Evolutionary conservation across 2,797 vertebrate genomes (phyloP).

Genomic region (Sebastes steindachneri): DNA sequence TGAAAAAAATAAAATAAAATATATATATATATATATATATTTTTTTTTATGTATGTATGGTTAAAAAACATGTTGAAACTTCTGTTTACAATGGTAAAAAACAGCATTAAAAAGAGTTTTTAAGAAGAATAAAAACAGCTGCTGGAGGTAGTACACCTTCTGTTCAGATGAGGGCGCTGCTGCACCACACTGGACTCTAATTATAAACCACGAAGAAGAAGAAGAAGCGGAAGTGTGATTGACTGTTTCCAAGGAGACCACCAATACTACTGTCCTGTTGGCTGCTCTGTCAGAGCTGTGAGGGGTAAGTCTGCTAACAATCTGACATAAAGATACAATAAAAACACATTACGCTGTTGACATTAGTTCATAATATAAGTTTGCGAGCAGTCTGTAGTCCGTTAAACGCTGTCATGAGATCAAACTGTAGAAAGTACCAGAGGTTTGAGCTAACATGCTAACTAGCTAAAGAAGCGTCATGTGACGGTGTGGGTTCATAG

Average conservation of each 20-base stretch:
- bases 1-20: too few relatives aligned
- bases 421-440: slow-evolving; percentile 8
- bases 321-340: background rate
- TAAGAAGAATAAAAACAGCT: background rate
- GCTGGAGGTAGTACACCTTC: background rate
- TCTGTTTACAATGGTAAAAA: background rate
- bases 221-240: slow-evolving; percentile 13
- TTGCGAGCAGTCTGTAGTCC: background rate
- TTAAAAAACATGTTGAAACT: background rate
- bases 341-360: too few relatives aligned
- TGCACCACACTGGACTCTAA: accelerated
- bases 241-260: slow-evolving; percentile 75
- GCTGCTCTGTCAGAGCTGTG: slow-evolving; percentile 25
- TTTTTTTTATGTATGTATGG: background rate
- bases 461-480: slow-evolving; percentile 9
- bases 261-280: slow-evolving; percentile 16
- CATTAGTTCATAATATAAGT: accelerated
- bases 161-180: slow-evolving; percentile 24
- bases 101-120: too few relatives aligned
- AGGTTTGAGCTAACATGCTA: slow-evolving; percentile 50
- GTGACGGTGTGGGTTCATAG: background rate
- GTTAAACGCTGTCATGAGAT: background rate
- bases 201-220: slow-evolving; percentile 16
- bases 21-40: too few relatives aligned
- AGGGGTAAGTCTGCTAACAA: slow-evolving; percentile 42